A percentile compares a stretch with the other conserved stretches of the same genome.
These are phyloP conservation scores for Acanthiza pusilla DNA, from an alignment of 2,797 vertebrate genomes.

Conservation along the genomic window DNA sequence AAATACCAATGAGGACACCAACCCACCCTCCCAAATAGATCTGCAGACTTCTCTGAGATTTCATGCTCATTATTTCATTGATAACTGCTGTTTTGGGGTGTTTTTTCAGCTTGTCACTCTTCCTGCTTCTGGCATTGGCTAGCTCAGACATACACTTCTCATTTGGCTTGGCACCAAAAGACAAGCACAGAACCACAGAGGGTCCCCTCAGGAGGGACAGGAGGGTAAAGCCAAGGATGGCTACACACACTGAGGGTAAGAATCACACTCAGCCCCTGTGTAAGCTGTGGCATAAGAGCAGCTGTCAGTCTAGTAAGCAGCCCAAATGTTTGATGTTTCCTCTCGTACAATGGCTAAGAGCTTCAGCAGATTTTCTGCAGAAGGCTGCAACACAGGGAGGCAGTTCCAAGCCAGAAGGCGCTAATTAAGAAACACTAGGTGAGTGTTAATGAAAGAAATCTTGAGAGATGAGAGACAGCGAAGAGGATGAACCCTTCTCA, in stretches of 20 bases:
- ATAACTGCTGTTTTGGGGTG: neutral
- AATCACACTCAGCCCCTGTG: neutral
- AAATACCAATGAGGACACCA: neutral
- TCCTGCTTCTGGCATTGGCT: neutral
- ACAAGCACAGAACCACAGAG: neutral
- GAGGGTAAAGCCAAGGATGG: neutral
- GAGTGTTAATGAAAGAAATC: neutral
- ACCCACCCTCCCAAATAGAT: neutral
- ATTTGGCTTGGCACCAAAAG: neutral
- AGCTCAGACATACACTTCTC: neutral
- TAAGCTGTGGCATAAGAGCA: neutral
- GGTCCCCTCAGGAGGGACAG: neutral
- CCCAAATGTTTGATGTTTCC: neutral
- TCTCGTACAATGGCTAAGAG: neutral
- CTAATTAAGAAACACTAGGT: conserved; percentile 17
- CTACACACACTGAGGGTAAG: neutral
- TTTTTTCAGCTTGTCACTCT: neutral
- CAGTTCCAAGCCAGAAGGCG: neutral
- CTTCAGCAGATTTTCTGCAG: neutral
- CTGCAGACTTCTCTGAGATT: neutral
- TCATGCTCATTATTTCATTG: neutral
- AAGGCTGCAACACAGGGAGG: neutral
- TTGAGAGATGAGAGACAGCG: neutral
- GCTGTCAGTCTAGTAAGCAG: neutral
- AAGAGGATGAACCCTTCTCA: neutral